Evolutionary conservation across 2,888 invertebrate species (phyloP), one percentile per base, ranked within the genome.

Genomic region (Opisthograptis luteolata): DNA sequence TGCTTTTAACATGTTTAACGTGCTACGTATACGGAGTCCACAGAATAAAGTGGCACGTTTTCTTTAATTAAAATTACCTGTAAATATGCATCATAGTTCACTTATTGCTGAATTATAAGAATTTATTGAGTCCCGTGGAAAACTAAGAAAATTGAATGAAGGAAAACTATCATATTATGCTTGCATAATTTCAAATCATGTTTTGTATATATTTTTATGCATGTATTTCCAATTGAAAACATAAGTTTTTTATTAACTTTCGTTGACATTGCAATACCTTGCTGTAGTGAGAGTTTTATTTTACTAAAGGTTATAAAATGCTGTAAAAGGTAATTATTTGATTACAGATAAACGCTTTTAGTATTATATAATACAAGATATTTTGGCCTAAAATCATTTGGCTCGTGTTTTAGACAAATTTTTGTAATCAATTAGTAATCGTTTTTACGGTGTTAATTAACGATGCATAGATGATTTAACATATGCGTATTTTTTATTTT

Each of bases 311-410:
- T 57, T 47, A 52, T 13, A 12, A 6, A 35, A 24, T 42, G 49
- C 32, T 43, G 37, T 53, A 55, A 60, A 54, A 22, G 19, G n/a
- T 45, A 53, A 47, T 49, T 19, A 52, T 47, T 57, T 57, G 39
- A 60, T 60, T 55, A 51, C 43, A 35, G 43, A 31, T 53, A 55
- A 57, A 53, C 50, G 58, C 34, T 39, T 25, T 50, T 39, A n/a
- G 44, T 44, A 49, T 41, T 51, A 58, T 55, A 51, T 46, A 58
- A 55, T 25, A 36, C 22, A 22, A 22, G 8, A 22, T 8, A n/a
- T 22, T 22, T n/a, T 4, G 22, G 22, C 22, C 22, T 22, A 22
- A 22, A 22, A 22, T 6, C n/a, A 6, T 22, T 22, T n/a, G n/a
- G 2, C n/a, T n/a, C 4, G 20, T 20, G 4, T 20, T 20, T 20